Percentiles rank a stretch among this genome's conserved stretches.
Evolutionary conservation across 1,140 invertebrate genomes (phyloP).

Genomic region (Drosophila chauvacae): DNA sequence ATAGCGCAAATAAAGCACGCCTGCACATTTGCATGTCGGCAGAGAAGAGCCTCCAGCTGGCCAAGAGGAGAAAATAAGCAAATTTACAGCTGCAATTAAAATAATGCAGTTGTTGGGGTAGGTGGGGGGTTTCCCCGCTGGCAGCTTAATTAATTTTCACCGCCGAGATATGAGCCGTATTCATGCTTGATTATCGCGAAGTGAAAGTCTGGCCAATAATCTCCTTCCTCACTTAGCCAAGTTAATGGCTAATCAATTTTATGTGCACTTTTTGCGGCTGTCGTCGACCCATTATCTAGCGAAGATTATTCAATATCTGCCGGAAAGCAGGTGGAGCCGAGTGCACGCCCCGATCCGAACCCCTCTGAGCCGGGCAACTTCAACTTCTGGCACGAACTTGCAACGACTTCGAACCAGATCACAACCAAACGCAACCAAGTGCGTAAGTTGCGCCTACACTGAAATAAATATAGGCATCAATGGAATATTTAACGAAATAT

Average conservation of each 20-base stretch:
- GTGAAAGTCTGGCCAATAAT: constrained; percentile 63
- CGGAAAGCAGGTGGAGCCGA: constrained; percentile 38
- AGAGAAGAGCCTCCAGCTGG: constrained; percentile 22
- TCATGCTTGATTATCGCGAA: constrained; percentile 46
- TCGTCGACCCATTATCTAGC: constrained; percentile 27
- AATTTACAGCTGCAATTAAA: constrained; percentile 12
- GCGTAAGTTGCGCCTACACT: constrained; percentile 13
- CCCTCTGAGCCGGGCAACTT: neutral
- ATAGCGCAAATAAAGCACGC: neutral
- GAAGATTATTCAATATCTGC: constrained; percentile 60
- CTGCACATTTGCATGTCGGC: constrained; percentile 34
- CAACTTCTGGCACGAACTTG: constrained; percentile 9
- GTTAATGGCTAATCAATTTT: constrained; percentile 71
- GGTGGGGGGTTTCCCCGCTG: constrained; percentile 3
- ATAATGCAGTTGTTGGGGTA: constrained; percentile 1
- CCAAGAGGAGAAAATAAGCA: constrained; percentile 9
- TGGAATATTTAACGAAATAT: too few relatives aligned
- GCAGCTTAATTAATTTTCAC: constrained; percentile 12
- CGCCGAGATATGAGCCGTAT: constrained; percentile 7
- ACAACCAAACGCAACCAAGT: constrained; percentile 2
- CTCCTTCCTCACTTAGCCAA: constrained; percentile 26
- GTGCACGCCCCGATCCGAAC: neutral
- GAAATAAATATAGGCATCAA: neutral
- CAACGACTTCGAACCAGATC: constrained; percentile 15
- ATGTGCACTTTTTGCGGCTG: constrained; percentile 36